Base-by-base conservation (phyloP, 2,797 vertebrate species). In the Coendou prehensilis region DNA sequence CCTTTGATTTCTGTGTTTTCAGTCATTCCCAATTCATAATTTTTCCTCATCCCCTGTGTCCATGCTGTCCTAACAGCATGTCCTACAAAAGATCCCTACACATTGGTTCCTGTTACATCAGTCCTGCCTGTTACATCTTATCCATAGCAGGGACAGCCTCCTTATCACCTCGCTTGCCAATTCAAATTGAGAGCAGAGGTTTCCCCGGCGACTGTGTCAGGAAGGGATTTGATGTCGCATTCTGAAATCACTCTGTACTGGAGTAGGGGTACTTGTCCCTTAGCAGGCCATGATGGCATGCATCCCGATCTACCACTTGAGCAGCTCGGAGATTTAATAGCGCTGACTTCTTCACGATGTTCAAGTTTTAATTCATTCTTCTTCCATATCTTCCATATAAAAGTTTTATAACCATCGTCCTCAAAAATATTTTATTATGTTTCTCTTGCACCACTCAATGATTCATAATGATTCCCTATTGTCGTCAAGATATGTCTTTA, bases 351-450 rank as follows among this genome's bases (percentile, higher is more conserved):
- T 91, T 67, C 20, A 1, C 6, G 33, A 5, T n/a, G 20, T 7
- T 22, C 54, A 73, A 41, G 15, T 71, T 76, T 95, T 56, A 56
- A 8, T 28, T 92, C 22, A 26, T 83, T 89, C 28, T 9, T 82
- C 41, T 71, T 90, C 67, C 88, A 84, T 89, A 76, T 50, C 3
- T 85, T 94, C 84, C 87, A 56, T 47, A 82, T 61, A 57, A 93
- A 87, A 75, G 14, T 56, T 95, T 83, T 80, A 67, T 41, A 78
- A 59, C 14, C 59, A 41, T 83, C 2, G 11, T 56, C 28, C 54
- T 84, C 33, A 81, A 97, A 96, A 88, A 64, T 76, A 80, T 80
- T 90, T 92, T 84, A 83, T 63, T 26, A 50, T 37, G 41, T 47
- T 47, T 93, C 15, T 67, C 11, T 75, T 41, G 67, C 10, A 33